phyloP scores from a whole-genome alignment of 2,113 vertebrate genomes.

The Hyperopisus bebe region DNA sequence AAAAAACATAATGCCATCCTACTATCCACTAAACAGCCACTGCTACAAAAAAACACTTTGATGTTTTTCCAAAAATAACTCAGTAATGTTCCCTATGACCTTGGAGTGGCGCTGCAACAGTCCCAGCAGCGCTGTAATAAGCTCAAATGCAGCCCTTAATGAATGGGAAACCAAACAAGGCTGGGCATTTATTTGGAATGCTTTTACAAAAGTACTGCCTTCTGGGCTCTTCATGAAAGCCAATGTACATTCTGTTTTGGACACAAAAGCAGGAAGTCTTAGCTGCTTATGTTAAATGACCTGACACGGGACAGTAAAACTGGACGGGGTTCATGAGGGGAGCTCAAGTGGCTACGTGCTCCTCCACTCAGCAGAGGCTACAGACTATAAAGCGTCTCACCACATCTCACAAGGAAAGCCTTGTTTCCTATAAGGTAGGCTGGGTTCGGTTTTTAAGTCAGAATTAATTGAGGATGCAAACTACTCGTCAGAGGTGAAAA shows the following conservation, averaged over 20 bases:
- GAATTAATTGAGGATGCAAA: not conserved
- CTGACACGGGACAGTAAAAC: not conserved
- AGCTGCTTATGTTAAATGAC: not conserved
- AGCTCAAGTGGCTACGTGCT: not conserved
- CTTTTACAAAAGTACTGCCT: not conserved
- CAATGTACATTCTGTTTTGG: conserved; percentile 2
- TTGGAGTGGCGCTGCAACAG: not conserved
- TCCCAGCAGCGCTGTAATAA: not conserved
- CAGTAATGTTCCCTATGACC: not conserved
- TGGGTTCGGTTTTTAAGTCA: not conserved
- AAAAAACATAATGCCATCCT: not conserved
- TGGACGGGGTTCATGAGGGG: not conserved
- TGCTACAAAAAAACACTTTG: not conserved
- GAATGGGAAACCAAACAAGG: not conserved
- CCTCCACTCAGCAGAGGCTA: not conserved
- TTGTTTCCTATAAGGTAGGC: not conserved
- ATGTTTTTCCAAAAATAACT: not conserved
- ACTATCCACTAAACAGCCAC: not conserved
- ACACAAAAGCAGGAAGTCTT: not conserved
- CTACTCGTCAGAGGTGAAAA: not conserved
- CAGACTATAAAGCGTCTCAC: not conserved
- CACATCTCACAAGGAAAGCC: not conserved
- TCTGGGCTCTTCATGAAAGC: not conserved
- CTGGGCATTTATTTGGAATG: not conserved
- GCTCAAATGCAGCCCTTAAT: not conserved